Percentiles rank a stretch among this genome's conserved stretches.
phyloP scores from a whole-genome alignment of 2,888 invertebrate species.

The Amphipyra tragopoginis region DNA sequence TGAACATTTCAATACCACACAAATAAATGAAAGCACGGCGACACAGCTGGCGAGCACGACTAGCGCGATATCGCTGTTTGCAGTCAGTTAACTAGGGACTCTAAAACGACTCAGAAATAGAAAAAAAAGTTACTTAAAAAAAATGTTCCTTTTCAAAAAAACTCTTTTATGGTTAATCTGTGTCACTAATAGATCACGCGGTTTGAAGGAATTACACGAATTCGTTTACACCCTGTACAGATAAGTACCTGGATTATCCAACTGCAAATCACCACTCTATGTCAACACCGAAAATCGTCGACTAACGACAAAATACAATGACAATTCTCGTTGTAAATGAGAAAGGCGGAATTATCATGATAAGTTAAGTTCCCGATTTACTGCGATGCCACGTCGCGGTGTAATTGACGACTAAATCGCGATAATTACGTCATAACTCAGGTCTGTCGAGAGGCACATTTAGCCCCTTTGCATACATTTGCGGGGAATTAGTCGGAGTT shows the following conservation, averaged over 20 bases:
- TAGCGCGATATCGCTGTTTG: too few species aligned
- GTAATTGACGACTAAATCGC: slow-evolving; percentile 79
- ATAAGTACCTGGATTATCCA: slow-evolving; percentile 9
- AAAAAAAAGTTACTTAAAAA: too few species aligned
- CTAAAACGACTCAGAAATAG: too few species aligned
- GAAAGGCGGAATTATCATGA: slow-evolving; percentile 62
- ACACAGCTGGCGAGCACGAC: too few species aligned
- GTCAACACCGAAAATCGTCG: slow-evolving; percentile 27
- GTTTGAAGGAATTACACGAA: background rate
- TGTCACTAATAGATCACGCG: too few species aligned
- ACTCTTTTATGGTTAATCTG: too few species aligned
- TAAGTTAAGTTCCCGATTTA: slow-evolving; percentile 70
- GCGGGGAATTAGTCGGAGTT: slow-evolving; percentile 48
- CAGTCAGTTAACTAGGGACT: too few species aligned
- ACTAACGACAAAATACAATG: slow-evolving; percentile 43
- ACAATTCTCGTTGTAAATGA: slow-evolving; percentile 46
- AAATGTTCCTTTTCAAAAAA: too few species aligned
- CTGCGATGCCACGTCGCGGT: slow-evolving; percentile 58
- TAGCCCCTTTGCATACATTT: slow-evolving; percentile 70
- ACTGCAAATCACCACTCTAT: slow-evolving; percentile 17
- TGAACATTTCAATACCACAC: too few species aligned
- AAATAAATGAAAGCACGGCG: too few species aligned
- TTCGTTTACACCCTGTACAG: too few species aligned
- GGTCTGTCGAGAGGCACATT: slow-evolving; percentile 61
- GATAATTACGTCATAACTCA: slow-evolving; percentile 80